A percentile compares a stretch with the other conserved stretches of the same genome.
Conservation (phyloP, 2,888 invertebrate genomes). For the Melolontha melolontha region DNA sequence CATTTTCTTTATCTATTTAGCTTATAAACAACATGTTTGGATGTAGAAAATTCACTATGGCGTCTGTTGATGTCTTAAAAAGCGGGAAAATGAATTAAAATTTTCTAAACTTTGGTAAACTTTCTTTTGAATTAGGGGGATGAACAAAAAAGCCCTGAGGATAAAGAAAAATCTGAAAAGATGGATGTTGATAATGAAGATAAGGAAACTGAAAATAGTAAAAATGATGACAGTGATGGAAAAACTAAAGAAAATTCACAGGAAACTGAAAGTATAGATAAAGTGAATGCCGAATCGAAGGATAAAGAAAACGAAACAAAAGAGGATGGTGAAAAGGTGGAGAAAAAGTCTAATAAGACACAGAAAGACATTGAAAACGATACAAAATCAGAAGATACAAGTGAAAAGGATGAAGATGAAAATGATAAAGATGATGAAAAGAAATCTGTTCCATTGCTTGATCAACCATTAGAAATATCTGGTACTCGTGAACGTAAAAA, state of each 20-base stretch:
- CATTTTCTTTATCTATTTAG: conserved; percentile 7
- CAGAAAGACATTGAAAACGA: conserved; percentile 40
- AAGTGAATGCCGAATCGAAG: conserved; percentile 2
- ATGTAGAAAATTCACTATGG: conserved; percentile 62
- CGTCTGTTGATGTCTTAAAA: conserved; percentile 64
- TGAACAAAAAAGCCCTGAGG: conserved; percentile 47
- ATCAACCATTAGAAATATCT: conserved; percentile 61
- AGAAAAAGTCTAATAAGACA: conserved; percentile 45
- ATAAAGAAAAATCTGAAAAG: conserved; percentile 49
- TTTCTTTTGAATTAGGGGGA: conserved; percentile 35
- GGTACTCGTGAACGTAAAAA: conserved; percentile 63
- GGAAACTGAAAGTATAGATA: conserved; percentile 36
- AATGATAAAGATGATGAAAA: conserved; percentile 55
- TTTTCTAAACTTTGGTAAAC: conserved; percentile 36
- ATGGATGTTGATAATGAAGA: conserved; percentile 55
- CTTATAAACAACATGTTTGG: conserved; percentile 59
- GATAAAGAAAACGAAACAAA: conserved; percentile 54
- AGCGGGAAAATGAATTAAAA: conserved; percentile 62
- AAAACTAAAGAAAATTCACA: conserved; percentile 48
- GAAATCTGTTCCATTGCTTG: conserved; percentile 58
- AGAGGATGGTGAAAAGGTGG: conserved; percentile 51
- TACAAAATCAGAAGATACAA: conserved; percentile 45
- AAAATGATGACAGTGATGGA: conserved; percentile 51
- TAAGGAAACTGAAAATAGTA: conserved; percentile 51
- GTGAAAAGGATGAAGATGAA: conserved; percentile 55